Conservation (phyloP, 2,113 vertebrate species). For the Argyrosomus japonicus region DNA sequence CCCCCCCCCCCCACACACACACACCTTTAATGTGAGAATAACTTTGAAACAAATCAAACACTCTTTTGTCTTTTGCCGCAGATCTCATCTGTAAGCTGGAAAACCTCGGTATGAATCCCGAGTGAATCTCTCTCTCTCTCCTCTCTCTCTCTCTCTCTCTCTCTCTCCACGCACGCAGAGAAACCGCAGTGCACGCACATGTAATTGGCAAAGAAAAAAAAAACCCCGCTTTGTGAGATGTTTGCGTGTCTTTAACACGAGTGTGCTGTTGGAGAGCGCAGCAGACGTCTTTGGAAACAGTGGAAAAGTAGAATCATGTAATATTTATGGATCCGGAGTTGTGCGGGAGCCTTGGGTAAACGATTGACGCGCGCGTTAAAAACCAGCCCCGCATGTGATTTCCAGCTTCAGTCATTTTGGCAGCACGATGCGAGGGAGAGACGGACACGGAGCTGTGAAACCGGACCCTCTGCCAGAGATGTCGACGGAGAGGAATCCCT, state of each 20-base stretch:
- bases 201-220: constrained; percentile 27
- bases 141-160: too few species aligned
- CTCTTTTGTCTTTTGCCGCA: constrained; percentile 4
- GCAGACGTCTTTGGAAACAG: constrained; percentile 21
- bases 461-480: constrained; percentile 72
- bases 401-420: constrained; percentile 78
- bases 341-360: constrained; percentile 60
- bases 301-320: constrained; percentile 43
- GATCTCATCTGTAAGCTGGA: constrained; percentile 9
- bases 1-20: too few species aligned
- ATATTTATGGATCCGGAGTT: constrained; percentile 62
- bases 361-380: constrained; percentile 70
- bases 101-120: constrained; percentile 11
- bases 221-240: constrained; percentile 23
- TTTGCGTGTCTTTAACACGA: constrained; percentile 4
- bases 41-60: constrained; percentile 8
- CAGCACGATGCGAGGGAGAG: constrained; percentile 70
- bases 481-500: constrained; percentile 73
- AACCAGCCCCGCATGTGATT: constrained; percentile 67
- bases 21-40: not conserved
- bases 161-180: not conserved
- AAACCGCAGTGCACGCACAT: constrained; percentile 59
- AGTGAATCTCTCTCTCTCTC: not conserved
- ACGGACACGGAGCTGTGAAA: constrained; percentile 54
- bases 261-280: constrained; percentile 12